Evolutionary conservation across 2,888 invertebrate genomes (phyloP), one percentile per base, ranked within the genome.

Genomic region (Geophilus truncorum): DNA sequence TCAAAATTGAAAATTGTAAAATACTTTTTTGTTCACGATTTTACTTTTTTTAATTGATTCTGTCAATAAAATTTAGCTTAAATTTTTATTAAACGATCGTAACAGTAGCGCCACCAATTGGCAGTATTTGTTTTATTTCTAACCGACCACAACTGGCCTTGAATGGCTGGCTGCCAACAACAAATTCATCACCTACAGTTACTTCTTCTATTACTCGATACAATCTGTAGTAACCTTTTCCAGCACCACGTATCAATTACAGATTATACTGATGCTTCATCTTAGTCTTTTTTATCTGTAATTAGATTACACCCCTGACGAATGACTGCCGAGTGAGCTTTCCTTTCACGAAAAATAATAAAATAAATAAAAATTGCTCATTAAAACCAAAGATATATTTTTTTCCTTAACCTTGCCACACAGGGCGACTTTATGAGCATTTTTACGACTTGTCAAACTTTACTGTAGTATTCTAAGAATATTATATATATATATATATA

Each of bases 371-470:
- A 45, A 45, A 5, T 18, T 45, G 45, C 45, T 45, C 45, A 45
- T 45, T 45, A 45, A 45, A 45, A 45, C 18, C 18, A 45, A 45
- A 2, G n/a, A 15, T 45, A n/a, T 45, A 15, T n/a, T 45, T 45
- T 45, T 40, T 45, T n/a, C 45, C 18, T 6, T 18, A 45, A 45
- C 45, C 45, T 45, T 45, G 45, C 45, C 45, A 45, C 45, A 45
- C 45, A 45, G 18, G 15, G 6, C 6, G 45, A 45, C 45, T 36
- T 45, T 77, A 77, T 36, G 36, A 23, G 12, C 77, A 21, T 36
- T 45, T 36, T 77, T 77, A 77, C 23, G 18, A 45, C 45, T 45
- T 36, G 36, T 62, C 62, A 62, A 62, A 23, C 62, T 78, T 34
- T 34, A 78, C 78, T 78, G 28, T 32, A 28, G 23, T 25, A 25